Base-by-base conservation (phyloP, 2,113 vertebrate species). In the Melanerpes aurifrons region DNA sequence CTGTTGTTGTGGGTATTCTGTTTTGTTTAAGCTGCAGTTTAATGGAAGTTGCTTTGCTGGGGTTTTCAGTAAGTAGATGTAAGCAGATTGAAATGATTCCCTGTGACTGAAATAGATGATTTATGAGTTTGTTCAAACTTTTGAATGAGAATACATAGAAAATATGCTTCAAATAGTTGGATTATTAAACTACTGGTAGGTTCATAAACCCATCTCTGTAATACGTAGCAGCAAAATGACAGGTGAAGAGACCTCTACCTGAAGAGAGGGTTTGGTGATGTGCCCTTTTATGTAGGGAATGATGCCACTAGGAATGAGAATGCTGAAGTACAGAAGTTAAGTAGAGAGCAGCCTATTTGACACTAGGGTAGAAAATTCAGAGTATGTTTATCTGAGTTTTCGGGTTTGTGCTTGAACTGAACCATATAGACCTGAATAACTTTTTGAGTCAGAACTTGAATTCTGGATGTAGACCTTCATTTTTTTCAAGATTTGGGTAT, bases 191-290 rank as follows among this genome's bases (percentile, higher is more conserved):
- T 82, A 15, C 18, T 10, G 10, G 37, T 9, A 45, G 25, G 12
- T 10, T 29, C 84, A 37, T 45, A 56, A 76, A 75, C 35, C 12
- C 35, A 28, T 9, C 22, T 57, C 8, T 81, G 43, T 53, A 28
- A 66, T 25, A 31, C 4, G 9, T 17, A 56, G 26, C 12, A 63
- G 35, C 16, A 54, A 54, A 77, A 66, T 11, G n/a, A 7, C 43
- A 17, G 32, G 12, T 58, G n/a, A 35, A 29, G 45, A 25, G 29
- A 26, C 35, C 21, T 54, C 2, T 11, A 32, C 3, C 3, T 0
- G 0, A 61, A 37, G 50, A 79, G 17, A 26, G 22, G 14, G 15
- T 13, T 8, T 48, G 8, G 19, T 29, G 31, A 1, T 6, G 5
- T 67, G 43, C 7, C 10, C 5, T 47, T 77, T 43, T 62, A 59